phyloP scores from a whole-genome alignment of 2,888 invertebrate genomes.

The Thera britannica region DNA sequence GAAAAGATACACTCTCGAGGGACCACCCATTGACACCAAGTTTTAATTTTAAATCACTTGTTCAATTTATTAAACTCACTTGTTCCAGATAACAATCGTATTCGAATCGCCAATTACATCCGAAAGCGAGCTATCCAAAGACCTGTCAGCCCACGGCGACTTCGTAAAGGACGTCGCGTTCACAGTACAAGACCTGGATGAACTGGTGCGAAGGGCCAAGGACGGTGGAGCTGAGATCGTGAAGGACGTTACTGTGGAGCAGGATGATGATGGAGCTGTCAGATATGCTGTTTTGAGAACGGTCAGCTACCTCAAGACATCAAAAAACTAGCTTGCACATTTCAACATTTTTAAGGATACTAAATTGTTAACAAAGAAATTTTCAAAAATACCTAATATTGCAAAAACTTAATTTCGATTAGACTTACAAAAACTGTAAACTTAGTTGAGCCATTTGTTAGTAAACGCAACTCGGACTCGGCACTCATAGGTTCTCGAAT shows the following conservation, averaged over 20 bases:
- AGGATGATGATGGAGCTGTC: constrained; percentile 91
- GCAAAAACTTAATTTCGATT: too few relatives aligned
- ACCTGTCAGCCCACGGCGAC: constrained; percentile 95
- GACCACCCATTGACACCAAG: too few relatives aligned
- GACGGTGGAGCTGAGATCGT: constrained; percentile 93
- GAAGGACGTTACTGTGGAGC: constrained; percentile 93
- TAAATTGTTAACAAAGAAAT: too few relatives aligned
- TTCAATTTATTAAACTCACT: too few relatives aligned
- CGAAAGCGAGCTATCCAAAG: constrained; percentile 88
- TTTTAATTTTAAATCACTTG: neutral
- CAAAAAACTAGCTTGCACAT: too few relatives aligned
- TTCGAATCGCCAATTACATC: constrained; percentile 94
- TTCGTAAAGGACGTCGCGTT: constrained; percentile 98
- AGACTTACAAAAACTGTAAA: too few relatives aligned
- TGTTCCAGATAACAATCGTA: constrained; percentile 91
- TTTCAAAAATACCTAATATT: too few relatives aligned
- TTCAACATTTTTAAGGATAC: too few relatives aligned
- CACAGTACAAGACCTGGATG: constrained; percentile 94
- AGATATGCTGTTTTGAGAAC: constrained; percentile 96
- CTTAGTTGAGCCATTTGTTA: too few relatives aligned
- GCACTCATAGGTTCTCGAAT: too few relatives aligned
- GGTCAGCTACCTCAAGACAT: constrained; percentile 72
- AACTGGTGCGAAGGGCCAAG: constrained; percentile 92
- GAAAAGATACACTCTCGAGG: too few relatives aligned
- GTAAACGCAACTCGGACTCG: too few relatives aligned